Conservation (phyloP, 2,113 vertebrate species). For the Jacana jacana region DNA sequence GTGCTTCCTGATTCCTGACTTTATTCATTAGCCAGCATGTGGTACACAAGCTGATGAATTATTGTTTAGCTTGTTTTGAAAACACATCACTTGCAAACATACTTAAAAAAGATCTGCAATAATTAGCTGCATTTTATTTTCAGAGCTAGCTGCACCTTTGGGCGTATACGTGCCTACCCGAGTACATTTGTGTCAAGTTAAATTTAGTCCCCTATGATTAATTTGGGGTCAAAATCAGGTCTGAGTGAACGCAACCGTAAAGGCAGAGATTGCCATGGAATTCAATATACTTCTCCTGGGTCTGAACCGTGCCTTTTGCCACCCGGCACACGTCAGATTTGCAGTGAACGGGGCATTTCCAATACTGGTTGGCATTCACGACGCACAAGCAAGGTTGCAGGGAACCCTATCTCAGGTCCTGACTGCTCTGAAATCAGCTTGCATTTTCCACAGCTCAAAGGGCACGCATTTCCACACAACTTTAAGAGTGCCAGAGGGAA, state of each 20-base stretch:
- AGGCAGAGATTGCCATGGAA: background rate
- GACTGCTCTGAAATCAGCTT: background rate
- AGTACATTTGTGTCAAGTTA: slow-evolving; percentile 14
- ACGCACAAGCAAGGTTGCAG: background rate
- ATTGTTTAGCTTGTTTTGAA: slow-evolving; percentile 62
- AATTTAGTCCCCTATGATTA: slow-evolving; percentile 22
- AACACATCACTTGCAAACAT: slow-evolving; percentile 41
- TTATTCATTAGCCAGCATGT: slow-evolving; percentile 65
- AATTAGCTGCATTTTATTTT: slow-evolving; percentile 62
- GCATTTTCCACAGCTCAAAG: background rate
- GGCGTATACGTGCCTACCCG: background rate
- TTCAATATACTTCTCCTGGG: background rate
- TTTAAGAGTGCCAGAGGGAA: background rate
- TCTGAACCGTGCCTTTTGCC: background rate
- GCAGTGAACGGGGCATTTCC: background rate
- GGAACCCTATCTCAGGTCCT: background rate
- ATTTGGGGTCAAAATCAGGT: slow-evolving; percentile 25
- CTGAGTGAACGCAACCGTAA: background rate
- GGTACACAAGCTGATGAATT: slow-evolving; percentile 34
- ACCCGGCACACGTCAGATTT: background rate
- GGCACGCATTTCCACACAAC: accelerated
- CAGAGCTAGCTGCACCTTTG: slow-evolving; percentile 3
- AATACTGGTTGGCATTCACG: background rate
- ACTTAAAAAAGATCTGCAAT: slow-evolving; percentile 34
- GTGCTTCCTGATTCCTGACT: slow-evolving; percentile 59